Conservation (phyloP, 1,140 invertebrate genomes). For the Samia ricini region DNA sequence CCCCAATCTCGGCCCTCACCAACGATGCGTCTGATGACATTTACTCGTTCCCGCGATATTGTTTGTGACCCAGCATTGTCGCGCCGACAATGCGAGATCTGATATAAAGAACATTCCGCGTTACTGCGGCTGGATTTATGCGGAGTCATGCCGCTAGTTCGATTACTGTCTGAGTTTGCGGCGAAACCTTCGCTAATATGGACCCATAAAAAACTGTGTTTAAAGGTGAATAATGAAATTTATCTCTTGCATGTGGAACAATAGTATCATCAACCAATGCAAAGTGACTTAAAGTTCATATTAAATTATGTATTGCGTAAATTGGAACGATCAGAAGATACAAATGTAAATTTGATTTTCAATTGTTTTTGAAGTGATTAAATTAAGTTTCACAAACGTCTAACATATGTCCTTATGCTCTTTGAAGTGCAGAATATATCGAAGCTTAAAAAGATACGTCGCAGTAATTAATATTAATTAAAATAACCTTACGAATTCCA, state of each 20-base stretch:
- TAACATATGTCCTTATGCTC: too few relatives aligned
- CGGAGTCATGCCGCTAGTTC: slow-evolving; percentile 34
- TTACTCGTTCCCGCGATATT: slow-evolving; percentile 29
- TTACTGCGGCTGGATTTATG: slow-evolving; percentile 29
- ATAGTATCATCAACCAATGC: background rate
- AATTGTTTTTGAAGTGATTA: too few relatives aligned
- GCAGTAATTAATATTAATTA: background rate
- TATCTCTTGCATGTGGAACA: background rate
- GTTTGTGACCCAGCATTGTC: slow-evolving; percentile 32
- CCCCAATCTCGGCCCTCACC: slow-evolving; percentile 5
- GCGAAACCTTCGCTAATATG: slow-evolving; percentile 21
- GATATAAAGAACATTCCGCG: slow-evolving; percentile 30
- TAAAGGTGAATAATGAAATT: background rate
- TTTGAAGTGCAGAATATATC: background rate
- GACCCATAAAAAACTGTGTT: background rate
- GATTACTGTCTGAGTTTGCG: slow-evolving; percentile 13
- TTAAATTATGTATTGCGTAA: too few relatives aligned
- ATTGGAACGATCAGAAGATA: too few relatives aligned
- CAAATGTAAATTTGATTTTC: too few relatives aligned
- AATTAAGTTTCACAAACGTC: too few relatives aligned
- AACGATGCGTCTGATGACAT: slow-evolving; percentile 37
- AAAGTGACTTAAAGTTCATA: too few relatives aligned
- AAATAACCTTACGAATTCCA: background rate
- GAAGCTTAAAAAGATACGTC: background rate
- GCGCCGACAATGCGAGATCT: slow-evolving; percentile 32